phyloP scores from a whole-genome alignment of 2,797 vertebrate species.

The Selene dorsalis region DNA sequence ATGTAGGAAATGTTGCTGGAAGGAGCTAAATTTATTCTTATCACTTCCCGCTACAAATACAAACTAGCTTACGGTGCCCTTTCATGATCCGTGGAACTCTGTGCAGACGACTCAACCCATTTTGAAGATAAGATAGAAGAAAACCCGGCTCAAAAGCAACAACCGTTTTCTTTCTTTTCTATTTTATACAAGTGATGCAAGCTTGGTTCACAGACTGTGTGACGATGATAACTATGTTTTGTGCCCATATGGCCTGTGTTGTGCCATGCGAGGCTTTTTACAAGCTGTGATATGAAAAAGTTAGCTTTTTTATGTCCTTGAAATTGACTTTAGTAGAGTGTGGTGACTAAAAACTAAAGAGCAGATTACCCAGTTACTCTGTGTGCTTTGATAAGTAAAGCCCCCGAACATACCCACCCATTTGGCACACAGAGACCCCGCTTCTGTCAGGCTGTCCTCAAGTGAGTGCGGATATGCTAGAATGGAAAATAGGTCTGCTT shows the following conservation, averaged over 20 bases:
- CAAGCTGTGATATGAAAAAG: constrained; percentile 23
- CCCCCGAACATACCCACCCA: constrained; percentile 54
- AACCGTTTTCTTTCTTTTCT: constrained; percentile 18
- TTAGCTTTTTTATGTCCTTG: constrained; percentile 33
- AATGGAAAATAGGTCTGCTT: constrained; percentile 61
- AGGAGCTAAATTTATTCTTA: constrained; percentile 49
- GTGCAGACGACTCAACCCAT: constrained; percentile 31
- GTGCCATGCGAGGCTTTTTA: background rate
- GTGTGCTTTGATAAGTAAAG: constrained; percentile 53
- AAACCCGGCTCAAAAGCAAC: constrained; percentile 7
- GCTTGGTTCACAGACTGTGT: constrained; percentile 8
- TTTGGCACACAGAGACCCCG: constrained; percentile 53
- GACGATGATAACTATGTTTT: constrained; percentile 10
- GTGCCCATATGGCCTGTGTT: constrained; percentile 3
- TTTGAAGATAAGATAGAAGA: constrained; percentile 55
- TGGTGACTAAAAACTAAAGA: constrained; percentile 38
- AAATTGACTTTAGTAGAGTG: constrained; percentile 34
- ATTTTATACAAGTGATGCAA: background rate
- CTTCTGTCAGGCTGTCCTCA: constrained; percentile 53
- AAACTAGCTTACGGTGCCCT: constrained; percentile 37
- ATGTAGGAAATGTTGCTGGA: constrained; percentile 59
- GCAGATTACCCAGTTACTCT: constrained; percentile 45
- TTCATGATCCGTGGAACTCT: constrained; percentile 32
- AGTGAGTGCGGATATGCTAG: constrained; percentile 54
- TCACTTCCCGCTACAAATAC: constrained; percentile 39